Evolutionary conservation across 2,797 vertebrate genomes (phyloP).

Genomic region (Cercopithecus diana): DNA sequence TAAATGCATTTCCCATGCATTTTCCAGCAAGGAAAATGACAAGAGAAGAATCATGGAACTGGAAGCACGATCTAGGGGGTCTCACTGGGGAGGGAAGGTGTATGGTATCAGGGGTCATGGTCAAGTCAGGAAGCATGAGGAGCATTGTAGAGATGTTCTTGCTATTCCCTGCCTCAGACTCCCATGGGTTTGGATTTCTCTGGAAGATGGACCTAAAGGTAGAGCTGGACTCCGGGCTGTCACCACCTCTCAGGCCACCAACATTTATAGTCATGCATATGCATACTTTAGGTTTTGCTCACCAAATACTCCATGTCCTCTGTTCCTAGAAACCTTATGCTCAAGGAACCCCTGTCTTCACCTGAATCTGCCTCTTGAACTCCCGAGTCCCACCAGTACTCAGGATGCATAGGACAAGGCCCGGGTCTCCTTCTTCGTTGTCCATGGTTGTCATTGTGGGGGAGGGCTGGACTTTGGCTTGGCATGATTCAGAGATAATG

Average conservation of each 20-base stretch:
- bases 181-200: background rate
- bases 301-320: background rate
- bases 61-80: background rate
- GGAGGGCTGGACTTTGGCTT: background rate
- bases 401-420: background rate
- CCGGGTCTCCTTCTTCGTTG: background rate
- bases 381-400: background rate
- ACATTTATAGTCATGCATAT: too few relatives aligned
- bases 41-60: background rate
- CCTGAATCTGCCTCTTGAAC: background rate
- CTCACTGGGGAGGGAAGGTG: background rate
- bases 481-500: background rate
- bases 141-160: background rate
- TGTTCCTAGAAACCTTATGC: background rate
- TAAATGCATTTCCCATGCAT: background rate
- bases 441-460: background rate
- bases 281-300: background rate
- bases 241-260: background rate
- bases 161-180: background rate
- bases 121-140: background rate
- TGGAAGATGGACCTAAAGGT: background rate
- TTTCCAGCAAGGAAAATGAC: background rate
- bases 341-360: background rate
- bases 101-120: background rate
- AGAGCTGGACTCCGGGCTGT: background rate